phyloP scores from a whole-genome alignment of 2,888 invertebrate genomes.

The Therioaphis trifolii region DNA sequence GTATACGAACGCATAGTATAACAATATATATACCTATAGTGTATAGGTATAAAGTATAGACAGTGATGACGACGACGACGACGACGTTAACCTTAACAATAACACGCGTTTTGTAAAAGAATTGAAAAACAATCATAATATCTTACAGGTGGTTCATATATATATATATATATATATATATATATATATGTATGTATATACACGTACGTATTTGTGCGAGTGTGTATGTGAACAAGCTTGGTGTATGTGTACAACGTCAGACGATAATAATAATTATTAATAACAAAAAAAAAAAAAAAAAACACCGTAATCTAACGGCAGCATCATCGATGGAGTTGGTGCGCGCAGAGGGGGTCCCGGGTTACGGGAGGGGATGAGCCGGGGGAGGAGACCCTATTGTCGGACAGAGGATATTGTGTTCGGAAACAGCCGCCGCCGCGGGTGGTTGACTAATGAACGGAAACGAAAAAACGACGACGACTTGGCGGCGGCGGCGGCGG shows the following conservation, averaged over 20 bases:
- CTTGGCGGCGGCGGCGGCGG: background rate
- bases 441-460: conserved; percentile 60
- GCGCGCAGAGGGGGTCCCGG: background rate
- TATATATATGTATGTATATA: background rate
- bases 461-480: conserved; percentile 38
- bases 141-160: background rate
- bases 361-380: background rate
- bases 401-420: conserved; percentile 52
- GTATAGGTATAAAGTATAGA: no score
- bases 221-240: background rate
- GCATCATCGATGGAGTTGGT: conserved; percentile 38
- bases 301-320: conserved; percentile 54
- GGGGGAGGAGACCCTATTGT: conserved; percentile 35
- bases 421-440: conserved; percentile 48
- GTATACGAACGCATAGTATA: no score
- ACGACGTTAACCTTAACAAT: background rate
- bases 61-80: background rate
- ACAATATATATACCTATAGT: no score
- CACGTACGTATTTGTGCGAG: background rate
- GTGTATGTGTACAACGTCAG: conserved; percentile 11
- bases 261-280: conserved; percentile 53
- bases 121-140: background rate
- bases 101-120: conserved; percentile 8
- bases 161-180: background rate
- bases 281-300: conserved; percentile 8